Percentiles rank a stretch among this genome's conserved stretches.
Conservation (phyloP, 2,888 invertebrate species). For the Agonopterix heracliana region DNA sequence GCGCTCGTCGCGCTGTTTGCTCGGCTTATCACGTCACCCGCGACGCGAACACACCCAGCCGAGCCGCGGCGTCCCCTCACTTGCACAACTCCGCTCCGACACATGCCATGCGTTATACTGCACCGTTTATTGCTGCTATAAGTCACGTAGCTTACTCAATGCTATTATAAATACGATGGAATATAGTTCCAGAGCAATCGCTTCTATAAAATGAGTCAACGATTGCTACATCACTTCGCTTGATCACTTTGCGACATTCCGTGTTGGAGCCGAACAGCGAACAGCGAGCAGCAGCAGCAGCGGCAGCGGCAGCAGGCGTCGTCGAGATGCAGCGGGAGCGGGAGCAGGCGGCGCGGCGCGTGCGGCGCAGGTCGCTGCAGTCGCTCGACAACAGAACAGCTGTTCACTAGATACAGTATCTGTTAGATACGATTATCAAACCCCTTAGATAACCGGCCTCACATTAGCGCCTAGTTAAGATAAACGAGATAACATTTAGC, state of each 20-base stretch:
- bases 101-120: background rate
- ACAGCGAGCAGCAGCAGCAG: too few relatives aligned
- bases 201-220: background rate
- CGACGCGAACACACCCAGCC: slow-evolving; percentile 43
- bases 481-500: slow-evolving; percentile 72
- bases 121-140: background rate
- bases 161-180: background rate
- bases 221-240: background rate
- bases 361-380: slow-evolving; percentile 6
- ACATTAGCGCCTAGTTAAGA: slow-evolving; percentile 72
- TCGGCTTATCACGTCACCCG: slow-evolving; percentile 48
- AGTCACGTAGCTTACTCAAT: background rate
- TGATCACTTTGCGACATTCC: too few relatives aligned
- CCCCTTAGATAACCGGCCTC: slow-evolving; percentile 58
- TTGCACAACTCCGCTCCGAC: slow-evolving; percentile 19
- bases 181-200: background rate
- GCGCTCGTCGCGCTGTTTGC: slow-evolving; percentile 48
- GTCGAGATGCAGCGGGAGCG: background rate
- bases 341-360: slow-evolving; percentile 5
- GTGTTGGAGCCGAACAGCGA: too few relatives aligned
- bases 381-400: slow-evolving; percentile 37
- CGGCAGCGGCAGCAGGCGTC: background rate
- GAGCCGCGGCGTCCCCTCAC: slow-evolving; percentile 11
- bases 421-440: slow-evolving; percentile 66
- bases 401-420: slow-evolving; percentile 55